These are phyloP conservation scores for Gallinago media DNA, from an alignment of 2,113 vertebrate genomes.

Conservation along the genomic window DNA sequence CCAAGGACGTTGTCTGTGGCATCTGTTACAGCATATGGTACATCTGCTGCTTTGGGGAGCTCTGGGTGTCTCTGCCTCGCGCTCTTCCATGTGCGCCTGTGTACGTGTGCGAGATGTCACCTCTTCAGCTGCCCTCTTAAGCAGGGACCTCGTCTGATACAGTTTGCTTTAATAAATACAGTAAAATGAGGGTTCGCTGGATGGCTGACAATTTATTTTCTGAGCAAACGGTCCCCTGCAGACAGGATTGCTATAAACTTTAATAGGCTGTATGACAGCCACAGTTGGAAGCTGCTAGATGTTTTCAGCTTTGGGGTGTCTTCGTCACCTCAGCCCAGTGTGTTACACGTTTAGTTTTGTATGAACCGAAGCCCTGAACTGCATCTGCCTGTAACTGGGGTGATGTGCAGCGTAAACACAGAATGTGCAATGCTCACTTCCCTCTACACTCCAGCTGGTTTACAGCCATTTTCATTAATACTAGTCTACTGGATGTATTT, in stretches of 20 bases:
- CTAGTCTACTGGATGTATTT: not conserved
- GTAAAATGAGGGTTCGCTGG: not conserved
- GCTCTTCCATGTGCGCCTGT: rapidly evolving
- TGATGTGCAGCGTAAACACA: not conserved
- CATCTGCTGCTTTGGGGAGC: not conserved
- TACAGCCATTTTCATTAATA: not conserved
- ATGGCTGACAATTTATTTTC: not conserved
- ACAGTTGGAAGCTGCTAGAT: not conserved
- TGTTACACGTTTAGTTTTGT: not conserved
- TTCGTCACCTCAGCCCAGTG: not conserved
- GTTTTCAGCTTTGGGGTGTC: not conserved
- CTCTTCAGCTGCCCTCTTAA: not conserved
- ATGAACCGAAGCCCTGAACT: not conserved
- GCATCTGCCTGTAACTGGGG: not conserved
- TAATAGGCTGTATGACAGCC: not conserved
- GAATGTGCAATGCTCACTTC: rapidly evolving
- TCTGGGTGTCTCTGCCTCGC: rapidly evolving
- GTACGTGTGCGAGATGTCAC: not conserved
- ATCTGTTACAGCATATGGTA: slow-evolving; percentile 60
- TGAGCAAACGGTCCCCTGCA: not conserved
- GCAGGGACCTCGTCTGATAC: not conserved
- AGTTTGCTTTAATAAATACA: not conserved
- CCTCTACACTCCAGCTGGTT: not conserved
- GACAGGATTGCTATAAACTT: not conserved
- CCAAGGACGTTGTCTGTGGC: slow-evolving; percentile 6